Conservation (phyloP, 64 coral and sea anemone genomes). For the Stichodactyla helianthus region DNA sequence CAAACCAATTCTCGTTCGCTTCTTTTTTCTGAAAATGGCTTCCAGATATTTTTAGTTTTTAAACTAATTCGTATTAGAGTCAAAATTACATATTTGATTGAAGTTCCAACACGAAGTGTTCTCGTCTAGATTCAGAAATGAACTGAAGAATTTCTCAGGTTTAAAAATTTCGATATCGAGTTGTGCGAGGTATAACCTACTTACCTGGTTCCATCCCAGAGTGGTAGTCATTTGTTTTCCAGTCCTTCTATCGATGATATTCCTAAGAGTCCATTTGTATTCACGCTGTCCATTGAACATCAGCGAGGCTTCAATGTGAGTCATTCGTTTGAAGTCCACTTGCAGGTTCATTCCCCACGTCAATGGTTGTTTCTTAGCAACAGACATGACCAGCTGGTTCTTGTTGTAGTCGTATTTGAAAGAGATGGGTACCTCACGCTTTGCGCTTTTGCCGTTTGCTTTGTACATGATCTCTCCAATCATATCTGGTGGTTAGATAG, state of each 20-base stretch:
- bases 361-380: neutral
- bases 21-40: too few species aligned
- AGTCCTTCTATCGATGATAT: neutral
- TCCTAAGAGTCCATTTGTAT: neutral
- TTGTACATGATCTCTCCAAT: neutral
- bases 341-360: neutral
- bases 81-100: too few species aligned
- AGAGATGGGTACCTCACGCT: neutral
- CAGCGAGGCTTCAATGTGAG: neutral
- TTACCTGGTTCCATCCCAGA: neutral
- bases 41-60: too few species aligned
- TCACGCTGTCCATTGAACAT: neutral
- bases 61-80: too few species aligned
- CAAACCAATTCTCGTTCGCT: too few species aligned
- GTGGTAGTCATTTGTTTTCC: neutral
- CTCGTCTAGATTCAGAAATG: too few species aligned
- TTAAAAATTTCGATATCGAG: neutral
- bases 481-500: neutral
- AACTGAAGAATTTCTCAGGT: too few species aligned
- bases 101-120: neutral
- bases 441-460: neutral
- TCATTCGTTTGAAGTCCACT: neutral
- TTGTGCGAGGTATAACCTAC: neutral
- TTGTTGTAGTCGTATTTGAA: constrained; percentile 9
- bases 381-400: neutral